phyloP scores from a whole-genome alignment of 2,113 vertebrate genomes.

The Pyrgilauda ruficollis region DNA sequence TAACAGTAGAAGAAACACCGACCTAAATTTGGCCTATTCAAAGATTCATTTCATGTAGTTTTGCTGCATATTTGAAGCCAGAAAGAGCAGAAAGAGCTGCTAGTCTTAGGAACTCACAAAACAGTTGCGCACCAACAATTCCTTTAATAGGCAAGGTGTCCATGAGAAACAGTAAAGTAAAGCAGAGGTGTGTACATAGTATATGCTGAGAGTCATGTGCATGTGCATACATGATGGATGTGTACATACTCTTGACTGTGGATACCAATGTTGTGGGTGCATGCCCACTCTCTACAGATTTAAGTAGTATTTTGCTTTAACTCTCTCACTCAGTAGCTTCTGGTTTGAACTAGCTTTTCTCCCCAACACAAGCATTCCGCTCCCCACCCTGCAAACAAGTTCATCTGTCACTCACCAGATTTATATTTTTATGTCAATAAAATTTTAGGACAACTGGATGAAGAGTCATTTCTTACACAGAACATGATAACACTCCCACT shows the following conservation, averaged over 20 bases:
- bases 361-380: background rate
- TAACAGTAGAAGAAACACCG: conserved; percentile 69
- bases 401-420: background rate
- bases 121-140: conserved; percentile 19
- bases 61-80: conserved; percentile 69
- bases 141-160: conserved; percentile 45
- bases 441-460: conserved; percentile 32
- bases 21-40: conserved; percentile 61
- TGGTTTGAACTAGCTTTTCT: conserved; percentile 4
- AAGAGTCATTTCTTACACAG: conserved; percentile 37
- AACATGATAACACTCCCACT: conserved; percentile 28
- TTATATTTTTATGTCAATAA: background rate
- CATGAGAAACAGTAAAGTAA: conserved; percentile 19
- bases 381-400: background rate
- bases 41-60: conserved; percentile 38
- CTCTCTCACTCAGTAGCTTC: background rate
- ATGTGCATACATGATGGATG: background rate
- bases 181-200: conserved; percentile 44
- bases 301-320: background rate
- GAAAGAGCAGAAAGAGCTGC: conserved; percentile 48
- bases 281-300: conserved; percentile 20
- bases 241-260: background rate
- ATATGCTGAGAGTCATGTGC: conserved; percentile 27
- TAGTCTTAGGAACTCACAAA: conserved; percentile 41
- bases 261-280: background rate